Evolutionary conservation across 2,113 vertebrate genomes (phyloP).

Genomic region (Gymnarchus niloticus): DNA sequence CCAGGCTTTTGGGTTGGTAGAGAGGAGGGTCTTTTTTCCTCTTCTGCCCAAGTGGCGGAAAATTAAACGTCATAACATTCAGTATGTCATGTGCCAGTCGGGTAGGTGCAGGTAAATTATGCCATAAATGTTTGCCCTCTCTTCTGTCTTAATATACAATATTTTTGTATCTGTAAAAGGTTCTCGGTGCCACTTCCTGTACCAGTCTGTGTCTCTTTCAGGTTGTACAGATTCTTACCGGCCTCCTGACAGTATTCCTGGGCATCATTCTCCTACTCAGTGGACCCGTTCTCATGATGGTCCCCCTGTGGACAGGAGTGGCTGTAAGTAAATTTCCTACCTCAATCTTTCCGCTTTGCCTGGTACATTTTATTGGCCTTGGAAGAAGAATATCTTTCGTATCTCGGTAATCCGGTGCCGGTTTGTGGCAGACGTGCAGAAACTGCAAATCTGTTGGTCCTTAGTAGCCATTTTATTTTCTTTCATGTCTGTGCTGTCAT

Average conservation of each 20-base stretch:
- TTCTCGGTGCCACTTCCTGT: neutral
- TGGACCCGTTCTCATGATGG: neutral
- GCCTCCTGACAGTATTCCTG: neutral
- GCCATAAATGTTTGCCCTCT: too few relatives aligned
- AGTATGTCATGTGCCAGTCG: too few relatives aligned
- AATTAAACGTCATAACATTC: too few relatives aligned
- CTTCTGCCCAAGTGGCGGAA: too few relatives aligned
- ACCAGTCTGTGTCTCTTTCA: neutral
- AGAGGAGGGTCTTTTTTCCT: too few relatives aligned
- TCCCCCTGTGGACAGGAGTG: neutral
- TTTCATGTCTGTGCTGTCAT: neutral
- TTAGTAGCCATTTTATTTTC: neutral
- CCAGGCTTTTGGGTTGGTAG: too few relatives aligned
- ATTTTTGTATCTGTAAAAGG: neutral
- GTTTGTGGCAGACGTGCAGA: neutral
- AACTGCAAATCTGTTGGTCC: neutral
- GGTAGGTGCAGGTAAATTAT: too few relatives aligned
- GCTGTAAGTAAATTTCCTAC: neutral
- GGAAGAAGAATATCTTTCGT: neutral
- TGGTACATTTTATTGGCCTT: neutral
- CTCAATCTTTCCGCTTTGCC: neutral
- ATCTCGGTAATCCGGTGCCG: neutral
- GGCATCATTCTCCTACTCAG: neutral
- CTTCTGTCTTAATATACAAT: neutral
- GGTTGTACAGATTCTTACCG: constrained; percentile 5